phyloP scores from a whole-genome alignment of 2,888 invertebrate genomes.

The Phasia obesa region DNA sequence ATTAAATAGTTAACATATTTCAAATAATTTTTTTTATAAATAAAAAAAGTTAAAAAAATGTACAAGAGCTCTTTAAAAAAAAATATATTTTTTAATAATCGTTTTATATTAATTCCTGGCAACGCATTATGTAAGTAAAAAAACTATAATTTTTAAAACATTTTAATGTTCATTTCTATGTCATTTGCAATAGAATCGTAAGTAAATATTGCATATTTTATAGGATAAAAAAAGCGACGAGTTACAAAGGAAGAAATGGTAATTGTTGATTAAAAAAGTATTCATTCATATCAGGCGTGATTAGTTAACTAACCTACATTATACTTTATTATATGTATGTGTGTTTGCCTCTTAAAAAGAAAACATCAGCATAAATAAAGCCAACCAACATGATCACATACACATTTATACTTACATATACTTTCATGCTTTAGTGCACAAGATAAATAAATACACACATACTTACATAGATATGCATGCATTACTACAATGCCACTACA shows the following conservation, averaged over 20 bases:
- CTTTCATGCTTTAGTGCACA: background rate
- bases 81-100: too few relatives aligned
- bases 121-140: background rate
- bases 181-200: conserved; percentile 20
- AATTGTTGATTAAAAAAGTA: conserved; percentile 40
- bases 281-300: conserved; percentile 24
- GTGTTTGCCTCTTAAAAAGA: background rate
- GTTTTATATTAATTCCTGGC: too few relatives aligned
- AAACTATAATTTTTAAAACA: background rate
- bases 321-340: background rate
- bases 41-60: too few relatives aligned
- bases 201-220: conserved; percentile 30
- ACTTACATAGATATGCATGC: background rate
- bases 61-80: too few relatives aligned
- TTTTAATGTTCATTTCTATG: conserved; percentile 39
- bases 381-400: too few relatives aligned
- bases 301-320: conserved; percentile 34
- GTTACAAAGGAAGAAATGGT: conserved; percentile 1
- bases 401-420: too few relatives aligned
- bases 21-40: too few relatives aligned
- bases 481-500: conserved; percentile 41
- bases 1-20: too few relatives aligned
- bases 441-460: background rate
- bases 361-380: conserved; percentile 18
- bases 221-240: background rate